Base-by-base conservation (phyloP, 2,113 vertebrate species). In the Xenopus borealis region DNA sequence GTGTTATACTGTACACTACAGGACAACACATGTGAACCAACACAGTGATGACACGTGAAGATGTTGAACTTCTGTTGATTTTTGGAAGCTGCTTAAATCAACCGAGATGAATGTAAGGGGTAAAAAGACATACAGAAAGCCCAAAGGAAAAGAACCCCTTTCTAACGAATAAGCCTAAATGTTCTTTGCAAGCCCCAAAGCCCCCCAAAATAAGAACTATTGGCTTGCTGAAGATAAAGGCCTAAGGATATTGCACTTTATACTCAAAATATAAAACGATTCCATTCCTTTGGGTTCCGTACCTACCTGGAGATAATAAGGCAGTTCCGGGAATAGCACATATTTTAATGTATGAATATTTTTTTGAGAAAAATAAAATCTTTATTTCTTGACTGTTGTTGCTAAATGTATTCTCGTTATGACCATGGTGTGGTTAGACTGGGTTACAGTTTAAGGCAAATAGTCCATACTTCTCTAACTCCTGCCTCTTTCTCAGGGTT, bases 291-390 rank as follows among this genome's bases (percentile, higher is more conserved):
- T 55, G 17, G 53, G 14, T 55, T 13, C 53, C 53, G 18, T 4
- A 8, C 17, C 7, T 55, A 9, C 53, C 53, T n/a, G 17, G 7
- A n/a, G 53, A 17, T 55, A 55, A 55, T 16, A 11, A 55, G 62
- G 30, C 23, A 27, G 23, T 30, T 20, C 20, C 59, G 27, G 58
- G 57, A 58, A 69, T 45, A 10, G 47, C 9, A 66, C 12, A 20
- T 45, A 40, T 14, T 19, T 66, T 19, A 66, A 66, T 46, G 63
- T 66, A 45, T 17, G 40, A 0, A 62, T 69, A 75, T 75, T 75
- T 75, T 75, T 75, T 75, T 75, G 23, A 50, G 46, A 62, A 53
- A 75, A 68, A 67, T 18, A 75, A 62, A 66, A 20, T 55, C 30
- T 75, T 50, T 75, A 75, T 75, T 75, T 75, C 20, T 8, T 53